Conservation (phyloP, 1,140 invertebrate genomes). For the Aphaenogaster floridana region DNA sequence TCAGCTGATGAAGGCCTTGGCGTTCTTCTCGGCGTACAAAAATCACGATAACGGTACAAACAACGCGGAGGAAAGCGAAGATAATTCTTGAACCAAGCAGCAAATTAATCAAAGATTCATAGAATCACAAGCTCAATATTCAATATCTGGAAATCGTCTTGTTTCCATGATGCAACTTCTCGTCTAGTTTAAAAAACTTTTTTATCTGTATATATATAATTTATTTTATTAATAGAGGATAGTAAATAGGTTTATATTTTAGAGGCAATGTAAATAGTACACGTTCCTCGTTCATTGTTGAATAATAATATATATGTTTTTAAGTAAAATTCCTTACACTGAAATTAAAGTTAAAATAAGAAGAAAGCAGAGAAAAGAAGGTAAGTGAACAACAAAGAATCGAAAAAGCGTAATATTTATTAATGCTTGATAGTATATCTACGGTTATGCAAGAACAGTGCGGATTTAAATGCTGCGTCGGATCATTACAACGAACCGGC, state of each 20-base stretch:
- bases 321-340: background rate
- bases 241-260: conserved; percentile 44
- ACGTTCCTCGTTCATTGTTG: conserved; percentile 62
- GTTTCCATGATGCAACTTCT: conserved; percentile 33
- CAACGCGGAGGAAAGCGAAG: conserved; percentile 46
- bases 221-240: conserved; percentile 62
- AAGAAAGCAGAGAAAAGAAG: background rate
- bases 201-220: conserved; percentile 69
- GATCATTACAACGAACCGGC: conserved; percentile 6
- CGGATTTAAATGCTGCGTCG: conserved; percentile 50
- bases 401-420: conserved; percentile 68
- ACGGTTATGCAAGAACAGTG: conserved; percentile 51
- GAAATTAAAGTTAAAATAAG: background rate
- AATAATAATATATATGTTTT: conserved; percentile 68
- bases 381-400: background rate
- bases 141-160: background rate
- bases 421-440: conserved; percentile 50
- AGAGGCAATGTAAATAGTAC: conserved; percentile 68
- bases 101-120: conserved; percentile 26
- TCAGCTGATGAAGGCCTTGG: conserved; percentile 95
- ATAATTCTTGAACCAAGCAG: conserved; percentile 13
- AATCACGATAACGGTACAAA: conserved; percentile 86
- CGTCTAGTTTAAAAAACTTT: background rate
- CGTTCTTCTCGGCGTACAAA: conserved; percentile 94
- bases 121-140: conserved; percentile 54